Conservation (phyloP, 2,888 invertebrate genomes). For the Philhelius pedissequus region DNA sequence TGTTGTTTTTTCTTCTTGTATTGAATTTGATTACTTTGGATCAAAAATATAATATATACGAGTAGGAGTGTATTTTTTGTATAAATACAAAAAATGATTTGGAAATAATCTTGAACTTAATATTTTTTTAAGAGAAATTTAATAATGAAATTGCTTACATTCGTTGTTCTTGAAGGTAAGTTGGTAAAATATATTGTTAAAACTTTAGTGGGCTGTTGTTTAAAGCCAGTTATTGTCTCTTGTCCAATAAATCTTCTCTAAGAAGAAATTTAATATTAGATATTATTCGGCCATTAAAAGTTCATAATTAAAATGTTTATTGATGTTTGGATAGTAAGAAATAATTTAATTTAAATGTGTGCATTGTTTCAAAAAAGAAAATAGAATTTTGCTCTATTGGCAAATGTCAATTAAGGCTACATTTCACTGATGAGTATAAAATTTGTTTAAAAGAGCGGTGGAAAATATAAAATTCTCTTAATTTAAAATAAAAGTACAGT, state of each 20-base stretch:
- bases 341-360: not conserved
- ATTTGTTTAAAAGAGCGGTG: not conserved
- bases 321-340: not conserved
- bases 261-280: not conserved
- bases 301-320: not conserved
- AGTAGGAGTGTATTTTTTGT: not conserved
- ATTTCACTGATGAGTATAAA: not conserved
- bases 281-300: not conserved
- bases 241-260: not conserved
- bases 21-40: not conserved
- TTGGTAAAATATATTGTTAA: not conserved
- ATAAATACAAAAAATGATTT: not conserved
- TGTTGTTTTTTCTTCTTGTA: constrained; percentile 1
- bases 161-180: not conserved
- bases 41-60: not conserved
- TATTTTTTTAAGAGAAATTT: not conserved
- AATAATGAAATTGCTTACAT: not conserved
- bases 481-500: too few species aligned
- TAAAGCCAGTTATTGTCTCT: not conserved
- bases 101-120: not conserved
- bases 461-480: not conserved
- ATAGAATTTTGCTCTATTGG: not conserved
- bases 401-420: not conserved
- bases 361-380: not conserved
- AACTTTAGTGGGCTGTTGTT: not conserved